Percentiles rank a stretch among this genome's conserved stretches.
phyloP scores from a whole-genome alignment of 2,888 invertebrate species.

The Diarsia rubi region DNA sequence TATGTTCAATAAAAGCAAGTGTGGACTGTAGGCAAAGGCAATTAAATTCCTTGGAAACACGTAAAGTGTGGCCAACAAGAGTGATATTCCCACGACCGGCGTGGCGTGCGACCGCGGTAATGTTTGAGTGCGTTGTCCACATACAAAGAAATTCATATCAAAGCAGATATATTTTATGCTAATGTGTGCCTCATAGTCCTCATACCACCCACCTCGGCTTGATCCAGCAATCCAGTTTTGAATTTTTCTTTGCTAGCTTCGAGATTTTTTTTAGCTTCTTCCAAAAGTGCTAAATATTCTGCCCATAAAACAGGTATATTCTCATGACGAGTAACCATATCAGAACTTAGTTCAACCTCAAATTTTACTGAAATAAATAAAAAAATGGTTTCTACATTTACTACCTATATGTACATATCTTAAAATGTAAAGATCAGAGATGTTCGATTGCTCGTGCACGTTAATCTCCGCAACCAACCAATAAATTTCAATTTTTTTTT shows the following conservation, averaged over 20 bases:
- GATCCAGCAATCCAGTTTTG: conserved; percentile 93
- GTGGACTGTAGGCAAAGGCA: too few species aligned
- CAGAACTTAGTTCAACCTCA: conserved; percentile 92
- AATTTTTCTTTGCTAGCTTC: conserved; percentile 94
- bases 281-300: conserved; percentile 92
- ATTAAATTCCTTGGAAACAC: not conserved
- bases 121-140: not conserved
- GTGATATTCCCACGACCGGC: not conserved
- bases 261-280: conserved; percentile 94
- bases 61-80: not conserved
- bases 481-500: not conserved
- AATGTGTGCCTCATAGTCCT: not conserved
- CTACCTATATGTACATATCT: too few species aligned
- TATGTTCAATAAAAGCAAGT: not conserved
- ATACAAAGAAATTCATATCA: not conserved
- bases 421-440: not conserved
- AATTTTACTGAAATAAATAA: conserved; percentile 91
- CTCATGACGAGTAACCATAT: conserved; percentile 90
- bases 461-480: not conserved
- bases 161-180: not conserved
- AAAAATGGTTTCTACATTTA: not conserved
- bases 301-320: conserved; percentile 93
- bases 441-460: not conserved
- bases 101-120: not conserved
- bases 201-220: conserved; percentile 90